Conservation (phyloP, 2,888 invertebrate genomes). For the Odontocolon sp. region DNA sequence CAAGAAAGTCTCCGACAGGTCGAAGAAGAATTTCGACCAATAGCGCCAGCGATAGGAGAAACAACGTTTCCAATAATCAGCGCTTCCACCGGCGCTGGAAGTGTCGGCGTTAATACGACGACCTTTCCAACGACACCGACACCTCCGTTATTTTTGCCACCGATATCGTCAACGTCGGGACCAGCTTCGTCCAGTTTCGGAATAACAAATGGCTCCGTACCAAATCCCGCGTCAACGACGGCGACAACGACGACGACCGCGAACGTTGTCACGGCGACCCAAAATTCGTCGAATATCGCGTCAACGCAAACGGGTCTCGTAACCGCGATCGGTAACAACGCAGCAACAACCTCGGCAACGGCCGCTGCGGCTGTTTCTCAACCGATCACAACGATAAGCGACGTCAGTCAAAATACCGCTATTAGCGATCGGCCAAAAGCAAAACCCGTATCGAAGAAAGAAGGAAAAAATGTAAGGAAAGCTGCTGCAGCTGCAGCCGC, state of each 20-base stretch:
- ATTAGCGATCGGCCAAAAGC: constrained; percentile 93
- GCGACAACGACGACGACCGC: constrained; percentile 77
- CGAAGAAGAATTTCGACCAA: constrained; percentile 64
- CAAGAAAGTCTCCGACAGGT: constrained; percentile 59
- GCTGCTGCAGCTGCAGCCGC: constrained; percentile 71
- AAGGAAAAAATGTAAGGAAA: constrained; percentile 88
- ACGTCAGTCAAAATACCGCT: constrained; percentile 87
- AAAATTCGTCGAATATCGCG: constrained; percentile 49
- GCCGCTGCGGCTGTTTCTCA: constrained; percentile 78
- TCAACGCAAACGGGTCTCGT: constrained; percentile 52
- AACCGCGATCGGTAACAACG: too few relatives aligned
- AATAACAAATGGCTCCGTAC: constrained; percentile 80
- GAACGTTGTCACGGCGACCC: constrained; percentile 55
- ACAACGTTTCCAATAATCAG: constrained; percentile 69
- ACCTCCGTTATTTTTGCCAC: constrained; percentile 82
- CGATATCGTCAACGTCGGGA: constrained; percentile 81
- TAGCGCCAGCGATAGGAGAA: constrained; percentile 69
- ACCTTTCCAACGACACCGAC: constrained; percentile 77
- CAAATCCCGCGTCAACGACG: constrained; percentile 77
- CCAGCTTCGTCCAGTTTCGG: constrained; percentile 79
- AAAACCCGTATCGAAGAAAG: constrained; percentile 91
- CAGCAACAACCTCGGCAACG: constrained; percentile 39
- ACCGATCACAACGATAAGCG: constrained; percentile 82
- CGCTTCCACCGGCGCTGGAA: constrained; percentile 56
- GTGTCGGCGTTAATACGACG: not conserved